Base-by-base conservation (phyloP, 2,113 vertebrate species). In the Ammospiza nelsoni region DNA sequence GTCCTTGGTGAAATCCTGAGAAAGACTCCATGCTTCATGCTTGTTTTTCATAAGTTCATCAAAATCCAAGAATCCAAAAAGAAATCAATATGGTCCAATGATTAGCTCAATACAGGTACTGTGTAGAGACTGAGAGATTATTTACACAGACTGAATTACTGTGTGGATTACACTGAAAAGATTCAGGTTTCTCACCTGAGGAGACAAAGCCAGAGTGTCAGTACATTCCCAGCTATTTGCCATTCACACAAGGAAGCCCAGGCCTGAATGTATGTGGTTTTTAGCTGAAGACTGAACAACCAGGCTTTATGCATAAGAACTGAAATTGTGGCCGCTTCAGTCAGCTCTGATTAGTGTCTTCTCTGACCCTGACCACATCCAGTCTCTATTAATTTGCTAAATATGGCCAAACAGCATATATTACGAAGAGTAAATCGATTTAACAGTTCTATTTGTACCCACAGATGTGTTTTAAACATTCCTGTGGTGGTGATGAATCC, bases 381-480 rank as follows among this genome's bases (percentile, higher is more conserved):
- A 25, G 74, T 82, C 49, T 80, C n/a, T 62, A 88, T 74, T 90
- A 93, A 80, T 37, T 75, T 87, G 57, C 35, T 88, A 94, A 89
- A 77, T 75, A 74, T 33, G 31, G 35, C 57, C 35, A 81, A 92
- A 71, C 43, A 81, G 85, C 46, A 69, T 52, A 74, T 81, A 85
- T 46, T 90, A 52, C 68, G 78, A 93, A 51, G 9, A 84, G 51
- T 44, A 77, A 63, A 81, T 74, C 2, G 0, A 89, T 92, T 51
- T 29, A 73, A 75, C 31, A n/a, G 46, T 14, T 82, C 39, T 11
- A 69, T 72, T 68, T 80, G 28, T 62, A 65, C 43, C 31, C 31
- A 57, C 20, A 29, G 8, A 27, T 3, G 48, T 28, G 15, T 59
- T 90, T 90, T 82, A 77, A 87, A 67, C 8, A 10, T 43, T 85